A percentile compares a stretch with the other conserved stretches of the same genome.
Evolutionary conservation across 1,140 invertebrate genomes (phyloP).

Genomic region (Lysiphlebus fabarum): DNA sequence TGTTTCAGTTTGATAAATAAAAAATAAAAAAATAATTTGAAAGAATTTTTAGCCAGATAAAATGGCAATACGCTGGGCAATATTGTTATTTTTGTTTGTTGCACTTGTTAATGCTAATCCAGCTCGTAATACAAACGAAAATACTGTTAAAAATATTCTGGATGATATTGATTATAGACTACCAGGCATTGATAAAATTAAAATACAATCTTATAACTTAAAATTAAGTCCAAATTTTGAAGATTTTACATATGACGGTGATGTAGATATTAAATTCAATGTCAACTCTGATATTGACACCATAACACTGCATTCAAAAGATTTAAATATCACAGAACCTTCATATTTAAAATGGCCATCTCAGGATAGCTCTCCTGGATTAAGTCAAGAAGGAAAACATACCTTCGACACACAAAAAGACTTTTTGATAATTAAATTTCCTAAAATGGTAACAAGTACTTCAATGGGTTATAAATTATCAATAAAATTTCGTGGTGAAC

Average conservation of each 20-base stretch:
- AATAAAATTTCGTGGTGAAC: constrained; percentile 22
- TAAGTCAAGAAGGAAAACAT: background rate
- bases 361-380: background rate
- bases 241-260: constrained; percentile 31
- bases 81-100: no score
- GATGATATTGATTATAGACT: constrained; percentile 52
- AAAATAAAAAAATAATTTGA: no score
- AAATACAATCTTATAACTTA: constrained; percentile 39
- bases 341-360: background rate
- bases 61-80: no score
- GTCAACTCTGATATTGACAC: background rate
- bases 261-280: constrained; percentile 17
- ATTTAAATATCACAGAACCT: constrained; percentile 16
- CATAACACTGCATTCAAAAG: constrained; percentile 32
- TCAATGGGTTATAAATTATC: constrained; percentile 19
- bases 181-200: constrained; percentile 49
- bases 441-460: rapidly evolving
- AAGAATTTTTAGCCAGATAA: no score
- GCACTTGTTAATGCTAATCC: no score
- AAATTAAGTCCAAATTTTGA: constrained; percentile 22
- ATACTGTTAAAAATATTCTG: no score
- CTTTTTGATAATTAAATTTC: constrained; percentile 5
- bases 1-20: no score
- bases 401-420: background rate
- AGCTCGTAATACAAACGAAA: no score